Evolutionary conservation across 1,140 invertebrate genomes (phyloP), one percentile per base, ranked within the genome.

Genomic region (Brachionus rubens): DNA sequence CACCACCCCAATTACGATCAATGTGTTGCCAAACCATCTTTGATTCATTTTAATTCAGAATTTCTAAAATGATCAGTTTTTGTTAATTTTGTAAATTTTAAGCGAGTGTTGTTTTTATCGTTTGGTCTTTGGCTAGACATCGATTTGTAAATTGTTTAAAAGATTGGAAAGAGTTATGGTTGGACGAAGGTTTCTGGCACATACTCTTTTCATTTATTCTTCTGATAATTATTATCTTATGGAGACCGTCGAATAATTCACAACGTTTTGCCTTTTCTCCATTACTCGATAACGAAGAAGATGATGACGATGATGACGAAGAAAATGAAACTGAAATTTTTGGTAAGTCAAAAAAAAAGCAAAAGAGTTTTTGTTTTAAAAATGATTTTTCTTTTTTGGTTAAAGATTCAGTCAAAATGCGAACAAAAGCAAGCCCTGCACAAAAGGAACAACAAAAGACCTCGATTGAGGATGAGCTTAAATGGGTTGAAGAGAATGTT

Each of bases 151-250:
- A 83, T 50, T 92, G 91, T 83, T 85, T 91, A 50, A 88, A 85
- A 48, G 90, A 93, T 76, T 96, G 93, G 93, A 91, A 91, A 81
- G 90, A 93, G 82, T 86, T 95, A 68, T 87, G 82, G 83, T 82
- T 96, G 76, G 92, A 96, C 84, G 91, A 93, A 77, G 93, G 91
- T 2, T 96, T 92, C 83, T 96, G 94, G 94, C 92, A 94, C 83
- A 87, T 96, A 21, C 85, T 95, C 19, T 96, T 96, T 83, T 92
- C 91, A 19, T 87, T 91, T 50, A 88, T 96, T 75, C 86, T 96
- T 21, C 83, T 92, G 41, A 91, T 93, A 12, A 96, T 96, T 77
- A 96, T 96, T 91, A 88, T 96, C 77, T 87, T 96, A 36, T 96
- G 93, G 93, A 85, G 93, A 78, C 94, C 94, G 3, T 92, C 92